Conservation (phyloP, 2,113 vertebrate genomes). For the Erythrocercus mccallii region DNA sequence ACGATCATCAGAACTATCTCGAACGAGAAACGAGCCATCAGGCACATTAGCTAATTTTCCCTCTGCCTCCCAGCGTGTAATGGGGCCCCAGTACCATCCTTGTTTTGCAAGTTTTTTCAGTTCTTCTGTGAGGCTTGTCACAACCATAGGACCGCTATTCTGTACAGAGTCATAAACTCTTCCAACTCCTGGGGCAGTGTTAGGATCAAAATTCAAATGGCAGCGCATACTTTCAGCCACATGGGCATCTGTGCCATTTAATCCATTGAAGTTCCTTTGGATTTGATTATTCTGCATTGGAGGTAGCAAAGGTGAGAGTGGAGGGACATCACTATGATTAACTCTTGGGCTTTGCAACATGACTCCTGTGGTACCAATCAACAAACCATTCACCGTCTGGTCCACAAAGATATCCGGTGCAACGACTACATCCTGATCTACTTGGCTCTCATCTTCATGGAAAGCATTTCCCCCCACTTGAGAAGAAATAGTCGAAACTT, state of each 20-base stretch:
- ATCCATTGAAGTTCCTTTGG: conserved; percentile 86
- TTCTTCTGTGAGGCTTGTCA: conserved; percentile 96
- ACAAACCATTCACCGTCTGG: conserved; percentile 82
- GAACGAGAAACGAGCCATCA: conserved; percentile 93
- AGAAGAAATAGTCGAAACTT: conserved; percentile 81
- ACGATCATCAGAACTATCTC: conserved; percentile 95
- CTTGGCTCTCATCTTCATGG: conserved; percentile 80
- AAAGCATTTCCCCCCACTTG: conserved; percentile 77
- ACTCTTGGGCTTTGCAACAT: conserved; percentile 85
- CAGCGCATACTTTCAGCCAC: conserved; percentile 89
- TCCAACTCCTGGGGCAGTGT: conserved; percentile 90
- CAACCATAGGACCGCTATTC: conserved; percentile 91
- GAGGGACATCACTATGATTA: conserved; percentile 76
- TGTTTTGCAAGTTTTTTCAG: conserved; percentile 96
- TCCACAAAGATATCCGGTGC: conserved; percentile 90
- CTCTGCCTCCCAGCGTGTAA: conserved; percentile 97
- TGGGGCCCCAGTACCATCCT: conserved; percentile 99
- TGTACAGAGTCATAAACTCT: conserved; percentile 96
- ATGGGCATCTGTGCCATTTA: conserved; percentile 83
- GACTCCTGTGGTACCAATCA: conserved; percentile 84
- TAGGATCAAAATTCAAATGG: conserved; percentile 95
- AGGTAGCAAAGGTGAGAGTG: conserved; percentile 91
- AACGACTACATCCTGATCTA: conserved; percentile 81
- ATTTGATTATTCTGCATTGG: conserved; percentile 83
- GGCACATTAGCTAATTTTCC: conserved; percentile 91